Conservation (phyloP, 2,113 vertebrate genomes). For the Calcarius ornatus region DNA sequence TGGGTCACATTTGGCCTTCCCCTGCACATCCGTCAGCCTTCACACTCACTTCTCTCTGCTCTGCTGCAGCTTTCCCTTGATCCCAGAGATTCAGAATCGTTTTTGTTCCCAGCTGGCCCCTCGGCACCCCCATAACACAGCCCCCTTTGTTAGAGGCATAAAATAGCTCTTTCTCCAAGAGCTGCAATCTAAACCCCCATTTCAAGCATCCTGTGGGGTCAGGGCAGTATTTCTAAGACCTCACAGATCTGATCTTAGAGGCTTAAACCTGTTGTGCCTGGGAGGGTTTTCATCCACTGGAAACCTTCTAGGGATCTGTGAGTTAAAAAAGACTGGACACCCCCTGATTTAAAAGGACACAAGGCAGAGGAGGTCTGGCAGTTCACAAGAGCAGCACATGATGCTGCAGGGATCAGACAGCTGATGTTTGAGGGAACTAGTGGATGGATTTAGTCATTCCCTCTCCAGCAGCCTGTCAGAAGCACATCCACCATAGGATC, state of each 20-base stretch:
- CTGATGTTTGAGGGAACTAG: neutral
- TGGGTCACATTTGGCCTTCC: neutral
- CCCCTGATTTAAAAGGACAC: neutral
- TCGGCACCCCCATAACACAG: neutral
- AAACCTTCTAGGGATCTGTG: neutral
- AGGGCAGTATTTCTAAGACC: neutral
- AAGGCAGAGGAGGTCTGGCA: neutral
- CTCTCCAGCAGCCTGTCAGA: neutral
- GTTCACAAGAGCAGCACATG: neutral
- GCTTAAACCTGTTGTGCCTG: neutral
- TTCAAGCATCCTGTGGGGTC: neutral
- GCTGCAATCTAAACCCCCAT: neutral
- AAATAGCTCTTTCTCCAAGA: slow-evolving; percentile 34
- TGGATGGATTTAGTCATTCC: neutral
- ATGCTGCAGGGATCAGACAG: neutral
- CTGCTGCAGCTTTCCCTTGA: neutral
- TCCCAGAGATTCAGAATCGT: neutral
- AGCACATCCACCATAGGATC: fast-evolving
- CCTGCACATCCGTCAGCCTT: neutral
- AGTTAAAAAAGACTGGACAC: neutral
- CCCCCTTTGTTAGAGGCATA: neutral
- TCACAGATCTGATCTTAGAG: neutral
- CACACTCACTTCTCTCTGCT: neutral
- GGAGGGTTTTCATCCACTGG: neutral
- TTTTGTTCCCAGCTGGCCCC: neutral